Conservation (phyloP, 2,797 vertebrate species). For the Argyrosomus regius region DNA sequence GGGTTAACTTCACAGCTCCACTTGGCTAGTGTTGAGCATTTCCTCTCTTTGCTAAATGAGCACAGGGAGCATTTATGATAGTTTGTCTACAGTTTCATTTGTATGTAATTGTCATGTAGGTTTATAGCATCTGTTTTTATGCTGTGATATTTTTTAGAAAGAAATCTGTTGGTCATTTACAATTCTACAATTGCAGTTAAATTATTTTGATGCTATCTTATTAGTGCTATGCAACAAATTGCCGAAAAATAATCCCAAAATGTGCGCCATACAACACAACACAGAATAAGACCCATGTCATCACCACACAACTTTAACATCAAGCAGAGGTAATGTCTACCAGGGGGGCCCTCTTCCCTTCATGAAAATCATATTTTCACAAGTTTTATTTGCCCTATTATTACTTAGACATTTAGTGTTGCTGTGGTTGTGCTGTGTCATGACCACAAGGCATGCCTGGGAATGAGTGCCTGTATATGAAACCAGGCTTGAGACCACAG, state of each 20-base stretch:
- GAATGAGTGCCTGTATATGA: slow-evolving; percentile 1
- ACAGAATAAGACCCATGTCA: not conserved
- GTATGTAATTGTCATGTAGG: too few relatives aligned
- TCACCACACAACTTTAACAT: not conserved
- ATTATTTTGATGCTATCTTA: not conserved
- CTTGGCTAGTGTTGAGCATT: too few relatives aligned
- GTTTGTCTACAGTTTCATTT: not conserved
- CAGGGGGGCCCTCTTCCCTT: not conserved
- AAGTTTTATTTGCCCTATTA: slow-evolving; percentile 26
- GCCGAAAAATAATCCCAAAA: not conserved
- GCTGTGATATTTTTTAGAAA: not conserved
- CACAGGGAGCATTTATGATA: too few relatives aligned
- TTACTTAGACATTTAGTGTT: slow-evolving; percentile 5
- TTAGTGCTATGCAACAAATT: too few relatives aligned
- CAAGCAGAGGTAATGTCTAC: not conserved
- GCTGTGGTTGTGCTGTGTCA: not conserved
- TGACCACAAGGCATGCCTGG: not conserved
- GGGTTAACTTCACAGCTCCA: too few relatives aligned
- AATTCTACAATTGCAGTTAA: not conserved
- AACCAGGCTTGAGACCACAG: slow-evolving; percentile 8
- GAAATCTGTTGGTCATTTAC: not conserved
- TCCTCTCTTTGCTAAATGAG: too few relatives aligned
- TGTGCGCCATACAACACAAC: not conserved
- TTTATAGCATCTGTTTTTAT: not conserved
- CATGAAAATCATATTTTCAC: slow-evolving; percentile 1